These are phyloP conservation scores for Daphoenositta chrysoptera DNA, from an alignment of 2,113 vertebrate genomes.

Conservation along the genomic window DNA sequence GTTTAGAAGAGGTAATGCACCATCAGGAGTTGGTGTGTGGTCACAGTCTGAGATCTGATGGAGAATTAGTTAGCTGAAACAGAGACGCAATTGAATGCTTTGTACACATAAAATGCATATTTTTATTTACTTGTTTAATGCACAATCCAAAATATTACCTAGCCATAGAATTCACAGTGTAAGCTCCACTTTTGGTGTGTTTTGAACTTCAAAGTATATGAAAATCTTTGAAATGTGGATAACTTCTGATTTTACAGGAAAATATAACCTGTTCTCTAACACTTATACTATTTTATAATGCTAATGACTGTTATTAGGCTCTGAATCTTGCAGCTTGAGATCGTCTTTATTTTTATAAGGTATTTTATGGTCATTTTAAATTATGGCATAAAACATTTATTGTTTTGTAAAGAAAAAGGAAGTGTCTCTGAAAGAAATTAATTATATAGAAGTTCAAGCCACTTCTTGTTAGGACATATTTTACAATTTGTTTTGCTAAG, in stretches of 20 bases:
- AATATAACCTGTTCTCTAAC: background rate
- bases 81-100: background rate
- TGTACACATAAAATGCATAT: rapidly evolving
- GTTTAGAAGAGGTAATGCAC: background rate
- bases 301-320: background rate
- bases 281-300: background rate
- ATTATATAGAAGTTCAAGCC: background rate
- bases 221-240: background rate
- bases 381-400: background rate
- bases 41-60: background rate
- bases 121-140: background rate
- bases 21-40: background rate
- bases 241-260: background rate
- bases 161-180: background rate
- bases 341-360: background rate
- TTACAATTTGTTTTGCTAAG: background rate
- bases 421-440: background rate
- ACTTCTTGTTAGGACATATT: background rate
- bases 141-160: background rate
- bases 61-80: background rate
- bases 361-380: background rate
- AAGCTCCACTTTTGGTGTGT: background rate
- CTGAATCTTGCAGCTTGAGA: background rate
- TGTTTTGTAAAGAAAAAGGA: background rate
- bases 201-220: background rate